phyloP scores from a whole-genome alignment of 2,888 invertebrate genomes.

The Zaprionus bogoriensis region DNA sequence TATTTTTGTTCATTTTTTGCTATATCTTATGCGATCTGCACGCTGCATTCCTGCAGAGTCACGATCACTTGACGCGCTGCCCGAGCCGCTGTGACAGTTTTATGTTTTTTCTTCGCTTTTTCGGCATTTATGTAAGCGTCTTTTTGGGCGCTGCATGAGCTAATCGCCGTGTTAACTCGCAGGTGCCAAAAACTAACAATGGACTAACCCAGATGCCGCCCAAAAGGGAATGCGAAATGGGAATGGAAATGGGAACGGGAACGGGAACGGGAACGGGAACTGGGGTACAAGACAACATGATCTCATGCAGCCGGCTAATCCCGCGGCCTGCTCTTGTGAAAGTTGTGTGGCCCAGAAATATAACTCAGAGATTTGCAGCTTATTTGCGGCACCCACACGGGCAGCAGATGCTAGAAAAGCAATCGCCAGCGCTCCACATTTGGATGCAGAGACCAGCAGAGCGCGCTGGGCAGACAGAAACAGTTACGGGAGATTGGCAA shows the following conservation, averaged over 20 bases:
- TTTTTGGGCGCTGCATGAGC: slow-evolving; percentile 54
- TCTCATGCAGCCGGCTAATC: slow-evolving; percentile 55
- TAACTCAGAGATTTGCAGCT: slow-evolving; percentile 18
- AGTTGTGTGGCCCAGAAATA: slow-evolving; percentile 35
- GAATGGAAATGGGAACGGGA: not conserved
- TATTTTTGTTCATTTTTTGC: slow-evolving; percentile 3
- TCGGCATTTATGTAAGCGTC: slow-evolving; percentile 22
- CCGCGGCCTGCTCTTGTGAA: slow-evolving; percentile 32
- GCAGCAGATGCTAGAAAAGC: not conserved
- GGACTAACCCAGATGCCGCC: slow-evolving; percentile 28
- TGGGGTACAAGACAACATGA: slow-evolving; percentile 19
- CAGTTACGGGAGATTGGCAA: slow-evolving; percentile 40
- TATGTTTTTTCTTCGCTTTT: slow-evolving; percentile 8
- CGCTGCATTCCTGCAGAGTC: slow-evolving; percentile 70
- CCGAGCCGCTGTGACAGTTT: slow-evolving; percentile 50
- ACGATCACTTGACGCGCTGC: slow-evolving; percentile 48
- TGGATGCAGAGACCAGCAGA: slow-evolving; percentile 29
- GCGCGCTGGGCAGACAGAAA: slow-evolving; percentile 8
- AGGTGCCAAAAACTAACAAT: slow-evolving; percentile 22
- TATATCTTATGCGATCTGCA: not conserved
- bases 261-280: slow-evolving; percentile 13
- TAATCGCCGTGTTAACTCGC: slow-evolving; percentile 47
- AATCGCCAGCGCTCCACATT: slow-evolving; percentile 35
- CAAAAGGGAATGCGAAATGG: slow-evolving; percentile 10
- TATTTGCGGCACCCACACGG: slow-evolving; percentile 43